Percentiles rank a stretch among this genome's conserved stretches.
These are phyloP conservation scores for Clunio marinus DNA, from an alignment of 2,888 invertebrate species.

Conservation along the genomic window DNA sequence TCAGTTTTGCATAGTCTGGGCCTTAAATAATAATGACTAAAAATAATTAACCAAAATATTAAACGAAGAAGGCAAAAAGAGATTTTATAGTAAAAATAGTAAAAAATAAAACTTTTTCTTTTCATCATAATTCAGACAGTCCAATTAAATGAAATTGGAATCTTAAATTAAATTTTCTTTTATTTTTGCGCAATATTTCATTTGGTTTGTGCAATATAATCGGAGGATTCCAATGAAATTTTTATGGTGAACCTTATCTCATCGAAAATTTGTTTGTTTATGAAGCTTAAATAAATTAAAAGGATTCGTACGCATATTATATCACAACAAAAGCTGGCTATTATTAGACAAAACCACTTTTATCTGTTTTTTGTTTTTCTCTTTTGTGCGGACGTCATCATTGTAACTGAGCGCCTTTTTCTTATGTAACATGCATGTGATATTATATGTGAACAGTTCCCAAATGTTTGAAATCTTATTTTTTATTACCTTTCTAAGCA, in stretches of 20 bases:
- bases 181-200: not conserved
- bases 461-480: too few species aligned
- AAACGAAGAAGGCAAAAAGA: slow-evolving; percentile 13
- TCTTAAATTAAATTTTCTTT: not conserved
- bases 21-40: slow-evolving; percentile 37
- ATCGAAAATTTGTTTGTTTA: not conserved
- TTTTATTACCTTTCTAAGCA: too few species aligned
- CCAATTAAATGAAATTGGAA: not conserved
- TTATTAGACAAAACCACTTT: too few species aligned
- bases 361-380: not conserved
- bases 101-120: slow-evolving; percentile 6
- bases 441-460: too few species aligned
- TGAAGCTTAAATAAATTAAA: slow-evolving; percentile 21
- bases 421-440: too few species aligned
- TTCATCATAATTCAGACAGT: slow-evolving; percentile 9
- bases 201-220: slow-evolving; percentile 9
- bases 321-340: too few species aligned
- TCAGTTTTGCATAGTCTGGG: not conserved
- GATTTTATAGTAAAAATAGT: slow-evolving; percentile 20
- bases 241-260: not conserved
- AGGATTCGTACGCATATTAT: too few species aligned
- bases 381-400: too few species aligned
- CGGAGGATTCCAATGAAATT: slow-evolving; percentile 14
- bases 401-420: too few species aligned
- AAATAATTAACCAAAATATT: slow-evolving; percentile 38